Evolutionary conservation across 2,888 invertebrate species (phyloP), one percentile per base, ranked within the genome.

Genomic region (Saturnia pavonia): DNA sequence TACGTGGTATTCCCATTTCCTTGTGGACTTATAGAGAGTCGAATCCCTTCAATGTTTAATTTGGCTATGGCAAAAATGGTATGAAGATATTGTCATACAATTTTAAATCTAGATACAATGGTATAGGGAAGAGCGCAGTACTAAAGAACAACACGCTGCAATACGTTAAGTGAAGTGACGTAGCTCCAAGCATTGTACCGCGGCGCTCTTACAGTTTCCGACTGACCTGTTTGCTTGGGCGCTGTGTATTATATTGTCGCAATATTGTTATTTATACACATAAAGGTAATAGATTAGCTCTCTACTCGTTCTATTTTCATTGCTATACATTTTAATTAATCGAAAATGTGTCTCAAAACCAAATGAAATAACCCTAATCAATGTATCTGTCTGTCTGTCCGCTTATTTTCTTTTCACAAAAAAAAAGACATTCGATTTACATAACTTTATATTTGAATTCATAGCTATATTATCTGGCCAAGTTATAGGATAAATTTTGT

Each of bases 151-250:
- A 40, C 34, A 40, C 65, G 65, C 76, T 77, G 85, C 84, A 85
- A 84, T 85, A 82, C 85, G 82, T 85, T 85, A 85, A 79, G 74
- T 80, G 78, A 81, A 82, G 84, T 82, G 85, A 80, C 80, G 75
- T 76, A 72, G 72, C 71, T 76, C 73, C 74, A 27, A 60, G 25
- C 73, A 74, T 73, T 74, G 75, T 77, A 71, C 74, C 66, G 67
- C 72, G 74, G 75, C 75, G 76, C 77, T 77, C 74, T 72, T 51
- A 70, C 76, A 76, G 81, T 80, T 85, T 85, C 84, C 83, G 68
- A 75, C 76, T 83, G 84, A 84, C 84, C 84, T 84, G 84, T 78
- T 84, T 85, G 77, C 76, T 72, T 68, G 75, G 68, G 72, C 69
- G 71, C 70, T 63, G 16, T 51, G 54, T 42, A 70, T n/a, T 66